phyloP scores from a whole-genome alignment of 2,888 invertebrate genomes.

The Mechanitis messenoides region DNA sequence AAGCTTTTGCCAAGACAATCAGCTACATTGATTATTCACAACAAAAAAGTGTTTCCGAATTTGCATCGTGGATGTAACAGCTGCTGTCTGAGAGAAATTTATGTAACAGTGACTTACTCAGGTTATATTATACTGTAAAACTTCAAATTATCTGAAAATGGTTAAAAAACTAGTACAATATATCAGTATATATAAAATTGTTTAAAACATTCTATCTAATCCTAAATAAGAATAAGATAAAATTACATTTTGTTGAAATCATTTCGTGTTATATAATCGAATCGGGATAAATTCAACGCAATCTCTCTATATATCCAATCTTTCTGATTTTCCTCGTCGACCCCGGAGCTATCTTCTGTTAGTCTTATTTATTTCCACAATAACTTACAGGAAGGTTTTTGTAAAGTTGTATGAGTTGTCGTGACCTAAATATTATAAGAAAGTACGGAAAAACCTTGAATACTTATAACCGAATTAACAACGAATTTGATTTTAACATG shows the following conservation, averaged over 20 bases:
- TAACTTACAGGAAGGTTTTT: conserved; percentile 1
- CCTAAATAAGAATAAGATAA: too few relatives aligned
- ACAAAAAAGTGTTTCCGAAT: conserved; percentile 27
- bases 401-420: not conserved
- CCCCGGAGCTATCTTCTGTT: conserved; percentile 10
- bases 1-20: conserved; percentile 67
- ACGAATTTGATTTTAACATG: not conserved
- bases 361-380: conserved; percentile 9
- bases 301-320: conserved; percentile 2
- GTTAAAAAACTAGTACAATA: not conserved
- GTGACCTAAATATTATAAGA: conserved; percentile 1
- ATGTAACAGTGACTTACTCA: too few relatives aligned
- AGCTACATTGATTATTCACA: conserved; percentile 61
- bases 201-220: too few relatives aligned
- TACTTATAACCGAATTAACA: not conserved
- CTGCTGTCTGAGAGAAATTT: conserved; percentile 39
- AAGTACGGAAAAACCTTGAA: not conserved
- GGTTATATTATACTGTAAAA: not conserved
- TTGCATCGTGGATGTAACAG: conserved; percentile 25
- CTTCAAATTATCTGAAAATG: conserved; percentile 10
- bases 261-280: too few relatives aligned
- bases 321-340: conserved; percentile 9
- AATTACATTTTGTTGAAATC: too few relatives aligned
- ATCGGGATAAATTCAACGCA: not conserved
- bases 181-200: not conserved